A percentile compares a stretch with the other conserved stretches of the same genome.
These are phyloP conservation scores for Scalopus aquaticus DNA, from an alignment of 2,113 vertebrate species.

Conservation along the genomic window DNA sequence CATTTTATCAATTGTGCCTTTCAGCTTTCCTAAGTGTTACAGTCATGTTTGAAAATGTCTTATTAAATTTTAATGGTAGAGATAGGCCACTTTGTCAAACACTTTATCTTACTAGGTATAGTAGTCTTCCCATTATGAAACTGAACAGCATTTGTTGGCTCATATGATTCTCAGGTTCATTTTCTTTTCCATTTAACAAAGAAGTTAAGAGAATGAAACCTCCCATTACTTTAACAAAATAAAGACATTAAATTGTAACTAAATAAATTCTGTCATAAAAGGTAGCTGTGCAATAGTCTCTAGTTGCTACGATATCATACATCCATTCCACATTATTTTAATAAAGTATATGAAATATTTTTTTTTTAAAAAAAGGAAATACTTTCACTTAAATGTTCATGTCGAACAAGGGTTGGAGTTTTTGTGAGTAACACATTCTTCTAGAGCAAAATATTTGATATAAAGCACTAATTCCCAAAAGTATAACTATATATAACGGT, in stretches of 20 bases:
- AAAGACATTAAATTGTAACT: not conserved
- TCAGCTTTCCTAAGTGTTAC: not conserved
- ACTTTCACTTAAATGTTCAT: not conserved
- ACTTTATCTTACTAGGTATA: slow-evolving; percentile 1
- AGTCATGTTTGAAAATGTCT: slow-evolving; percentile 9
- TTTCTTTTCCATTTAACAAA: slow-evolving; percentile 38
- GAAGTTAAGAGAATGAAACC: not conserved
- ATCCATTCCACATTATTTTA: not conserved
- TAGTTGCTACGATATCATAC: not conserved
- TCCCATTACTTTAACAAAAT: slow-evolving; percentile 29
- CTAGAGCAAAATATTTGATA: not conserved
- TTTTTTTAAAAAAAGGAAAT: not conserved
- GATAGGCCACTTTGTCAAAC: not conserved
- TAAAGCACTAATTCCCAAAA: not conserved
- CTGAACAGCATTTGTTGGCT: not conserved
- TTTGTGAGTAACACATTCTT: slow-evolving; percentile 33
- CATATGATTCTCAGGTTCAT: not conserved
- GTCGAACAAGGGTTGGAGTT: not conserved
- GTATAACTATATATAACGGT: not conserved
- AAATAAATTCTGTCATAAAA: slow-evolving; percentile 24
- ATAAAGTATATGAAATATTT: not conserved
- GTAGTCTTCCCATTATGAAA: slow-evolving; percentile 11
- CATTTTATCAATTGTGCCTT: slow-evolving; percentile 2
- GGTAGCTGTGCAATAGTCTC: not conserved
- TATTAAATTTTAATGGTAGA: slow-evolving; percentile 30